phyloP scores from a whole-genome alignment of 2,888 invertebrate species.

The Keiferia lycopersicella region DNA sequence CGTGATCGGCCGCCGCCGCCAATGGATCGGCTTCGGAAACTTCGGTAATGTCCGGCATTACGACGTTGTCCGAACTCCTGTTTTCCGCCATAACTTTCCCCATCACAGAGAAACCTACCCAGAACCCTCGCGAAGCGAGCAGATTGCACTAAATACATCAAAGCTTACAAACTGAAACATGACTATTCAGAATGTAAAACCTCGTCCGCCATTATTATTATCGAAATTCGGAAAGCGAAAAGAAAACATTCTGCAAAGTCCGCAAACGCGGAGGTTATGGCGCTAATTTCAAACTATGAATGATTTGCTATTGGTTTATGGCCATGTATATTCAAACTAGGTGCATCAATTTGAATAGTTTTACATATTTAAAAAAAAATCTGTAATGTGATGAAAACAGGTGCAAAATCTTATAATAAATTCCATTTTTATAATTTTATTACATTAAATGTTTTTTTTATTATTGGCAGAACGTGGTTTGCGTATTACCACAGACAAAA shows the following conservation, averaged over 20 bases:
- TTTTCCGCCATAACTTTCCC: constrained; percentile 69
- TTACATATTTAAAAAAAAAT: too few species aligned
- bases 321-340: too few species aligned
- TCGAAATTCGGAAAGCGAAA: constrained; percentile 40
- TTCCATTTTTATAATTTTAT: too few species aligned
- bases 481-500: too few species aligned
- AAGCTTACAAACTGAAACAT: constrained; percentile 35
- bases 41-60: constrained; percentile 87
- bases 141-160: constrained; percentile 48
- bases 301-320: too few species aligned
- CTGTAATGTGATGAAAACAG: too few species aligned
- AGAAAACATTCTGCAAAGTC: constrained; percentile 46
- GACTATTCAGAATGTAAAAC: constrained; percentile 37
- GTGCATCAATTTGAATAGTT: too few species aligned
- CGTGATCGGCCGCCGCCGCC: constrained; percentile 82
- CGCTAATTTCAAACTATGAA: constrained; percentile 55
- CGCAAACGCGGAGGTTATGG: constrained; percentile 48
- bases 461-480: too few species aligned
- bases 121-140: constrained; percentile 47
- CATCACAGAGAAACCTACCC: constrained; percentile 49
- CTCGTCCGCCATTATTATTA: constrained; percentile 58
- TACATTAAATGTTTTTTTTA: too few species aligned
- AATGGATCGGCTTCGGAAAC: constrained; percentile 81
- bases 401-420: too few species aligned
- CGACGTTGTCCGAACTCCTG: constrained; percentile 83